Conservation (phyloP, 2,888 invertebrate genomes). For the Lepas anatifera region DNA sequence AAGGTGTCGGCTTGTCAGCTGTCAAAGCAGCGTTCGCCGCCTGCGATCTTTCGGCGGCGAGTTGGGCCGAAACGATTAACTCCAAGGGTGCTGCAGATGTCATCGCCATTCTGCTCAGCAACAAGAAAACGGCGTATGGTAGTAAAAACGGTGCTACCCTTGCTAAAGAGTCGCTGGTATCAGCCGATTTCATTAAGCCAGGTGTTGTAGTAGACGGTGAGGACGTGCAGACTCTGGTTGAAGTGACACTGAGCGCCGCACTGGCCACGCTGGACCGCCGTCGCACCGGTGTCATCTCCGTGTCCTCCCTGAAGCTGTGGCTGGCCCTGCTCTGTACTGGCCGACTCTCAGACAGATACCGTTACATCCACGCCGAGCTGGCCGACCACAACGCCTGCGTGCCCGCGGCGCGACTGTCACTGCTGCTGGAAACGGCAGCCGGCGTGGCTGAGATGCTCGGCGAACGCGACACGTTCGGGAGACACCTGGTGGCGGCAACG, state of each 20-base stretch:
- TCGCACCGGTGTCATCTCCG: not conserved
- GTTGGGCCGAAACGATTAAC: not conserved
- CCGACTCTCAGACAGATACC: constrained; percentile 47
- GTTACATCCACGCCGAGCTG: constrained; percentile 34
- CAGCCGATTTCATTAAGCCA: too few relatives aligned
- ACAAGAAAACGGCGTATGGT: too few relatives aligned
- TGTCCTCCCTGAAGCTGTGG: constrained; percentile 28
- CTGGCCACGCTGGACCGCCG: not conserved
- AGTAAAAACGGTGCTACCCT: too few relatives aligned
- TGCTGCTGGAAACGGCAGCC: constrained; percentile 48
- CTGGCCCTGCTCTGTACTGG: constrained; percentile 53
- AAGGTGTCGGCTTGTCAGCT: not conserved
- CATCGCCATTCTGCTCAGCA: constrained; percentile 24
- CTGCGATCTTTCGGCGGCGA: not conserved
- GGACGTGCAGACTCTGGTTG: not conserved
- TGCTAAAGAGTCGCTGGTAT: too few relatives aligned
- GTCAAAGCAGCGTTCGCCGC: constrained; percentile 5
- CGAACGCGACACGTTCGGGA: constrained; percentile 47
- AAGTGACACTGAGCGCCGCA: not conserved
- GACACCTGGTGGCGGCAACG: constrained; percentile 47
- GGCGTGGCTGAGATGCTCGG: constrained; percentile 48
- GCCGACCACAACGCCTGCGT: constrained; percentile 63
- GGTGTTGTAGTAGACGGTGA: too few relatives aligned
- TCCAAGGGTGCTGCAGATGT: not conserved
- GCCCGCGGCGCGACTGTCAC: constrained; percentile 47